These are phyloP conservation scores for Abscondita cerata DNA, from an alignment of 2,888 invertebrate genomes.

Conservation along the genomic window DNA sequence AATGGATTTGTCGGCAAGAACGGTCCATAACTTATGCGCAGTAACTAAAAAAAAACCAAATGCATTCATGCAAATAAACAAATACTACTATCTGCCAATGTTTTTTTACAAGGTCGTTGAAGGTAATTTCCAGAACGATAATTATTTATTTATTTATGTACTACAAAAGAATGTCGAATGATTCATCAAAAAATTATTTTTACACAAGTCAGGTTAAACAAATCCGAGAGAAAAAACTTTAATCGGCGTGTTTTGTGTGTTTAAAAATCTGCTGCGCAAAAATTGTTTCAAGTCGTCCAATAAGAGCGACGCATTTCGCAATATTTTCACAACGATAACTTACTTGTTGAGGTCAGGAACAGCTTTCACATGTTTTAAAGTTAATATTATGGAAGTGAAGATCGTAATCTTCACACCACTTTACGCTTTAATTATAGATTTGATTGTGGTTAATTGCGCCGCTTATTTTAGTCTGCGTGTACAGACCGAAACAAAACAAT, in stretches of 20 bases:
- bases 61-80: conserved; percentile 26
- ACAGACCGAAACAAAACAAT: background rate
- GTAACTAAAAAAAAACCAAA: conserved; percentile 16
- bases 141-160: conserved; percentile 39
- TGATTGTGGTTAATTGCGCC: background rate
- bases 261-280: background rate
- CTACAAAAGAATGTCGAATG: conserved; percentile 38
- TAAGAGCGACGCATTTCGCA: background rate
- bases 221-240: too few relatives aligned
- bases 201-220: background rate
- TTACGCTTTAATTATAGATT: conserved; percentile 9
- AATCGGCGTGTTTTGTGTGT: too few relatives aligned
- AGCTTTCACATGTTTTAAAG: conserved; percentile 2
- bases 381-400: background rate
- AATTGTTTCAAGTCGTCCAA: background rate
- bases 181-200: conserved; percentile 29
- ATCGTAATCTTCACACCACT: conserved; percentile 8
- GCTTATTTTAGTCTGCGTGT: background rate
- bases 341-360: conserved; percentile 11
- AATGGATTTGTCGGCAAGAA: background rate
- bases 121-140: conserved; percentile 43
- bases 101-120: conserved; percentile 46
- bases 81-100: too few relatives aligned
- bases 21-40: conserved; percentile 21
- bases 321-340: conserved; percentile 4